A percentile compares a stretch with the other conserved stretches of the same genome.
These are phyloP conservation scores for Whitmania pigra DNA, from an alignment of 1,140 invertebrate genomes.

Conservation along the genomic window DNA sequence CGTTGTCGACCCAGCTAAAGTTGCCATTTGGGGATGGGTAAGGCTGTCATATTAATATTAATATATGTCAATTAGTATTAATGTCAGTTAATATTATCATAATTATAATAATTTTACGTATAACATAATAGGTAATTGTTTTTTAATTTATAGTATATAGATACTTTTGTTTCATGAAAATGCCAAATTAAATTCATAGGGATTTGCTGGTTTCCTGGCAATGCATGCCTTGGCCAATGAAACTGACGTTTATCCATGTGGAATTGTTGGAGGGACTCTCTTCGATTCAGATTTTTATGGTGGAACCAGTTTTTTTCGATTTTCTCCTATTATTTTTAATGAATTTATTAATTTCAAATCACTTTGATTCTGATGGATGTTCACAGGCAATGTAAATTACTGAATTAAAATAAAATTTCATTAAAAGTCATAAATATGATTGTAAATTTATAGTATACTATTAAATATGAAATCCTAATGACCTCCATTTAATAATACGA, in stretches of 20 bases:
- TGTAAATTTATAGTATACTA: no score
- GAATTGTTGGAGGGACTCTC: slow-evolving; percentile 20
- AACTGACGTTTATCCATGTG: slow-evolving; percentile 20
- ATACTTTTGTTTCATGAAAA: not conserved
- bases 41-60: not conserved
- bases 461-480: no score
- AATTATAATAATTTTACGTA: no score
- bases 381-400: no score
- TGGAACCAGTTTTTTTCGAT: slow-evolving; percentile 1
- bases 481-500: no score
- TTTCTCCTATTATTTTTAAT: not conserved
- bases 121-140: no score
- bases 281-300: slow-evolving; percentile 21
- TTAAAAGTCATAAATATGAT: no score
- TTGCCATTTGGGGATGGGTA: slow-evolving; percentile 20
- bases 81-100: no score
- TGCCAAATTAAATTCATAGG: not conserved
- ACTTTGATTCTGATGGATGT: no score
- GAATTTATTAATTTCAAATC: not conserved
- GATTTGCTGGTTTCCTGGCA: slow-evolving; percentile 16
- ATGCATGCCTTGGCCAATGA: slow-evolving; percentile 21
- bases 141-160: not conserved
- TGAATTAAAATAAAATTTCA: no score
- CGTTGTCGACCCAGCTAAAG: slow-evolving; percentile 12
- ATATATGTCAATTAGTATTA: no score